Conservation (phyloP, 2,888 invertebrate genomes). For the Stenodema calcarata region DNA sequence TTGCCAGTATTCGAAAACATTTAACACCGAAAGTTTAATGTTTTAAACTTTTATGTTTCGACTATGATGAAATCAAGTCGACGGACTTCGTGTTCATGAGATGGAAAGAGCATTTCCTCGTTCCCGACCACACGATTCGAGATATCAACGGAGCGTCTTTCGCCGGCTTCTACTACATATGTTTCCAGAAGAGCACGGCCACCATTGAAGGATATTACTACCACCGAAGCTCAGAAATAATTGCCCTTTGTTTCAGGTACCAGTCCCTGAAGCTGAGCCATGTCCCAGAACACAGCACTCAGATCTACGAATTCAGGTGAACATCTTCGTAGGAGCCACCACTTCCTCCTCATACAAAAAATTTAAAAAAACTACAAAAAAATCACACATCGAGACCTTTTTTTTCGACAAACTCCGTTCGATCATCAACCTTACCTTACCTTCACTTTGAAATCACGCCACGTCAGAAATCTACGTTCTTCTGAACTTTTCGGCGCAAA, state of each 20-base stretch:
- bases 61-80: constrained; percentile 84
- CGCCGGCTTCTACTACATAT: constrained; percentile 97
- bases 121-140: constrained; percentile 94
- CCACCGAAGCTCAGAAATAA: constrained; percentile 91
- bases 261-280: constrained; percentile 92
- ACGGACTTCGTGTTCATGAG: constrained; percentile 96
- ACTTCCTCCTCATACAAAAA: no score
- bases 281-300: constrained; percentile 93
- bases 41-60: no score
- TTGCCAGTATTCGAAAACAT: constrained; percentile 87
- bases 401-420: constrained; percentile 8
- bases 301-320: constrained; percentile 96
- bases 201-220: constrained; percentile 97
- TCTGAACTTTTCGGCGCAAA: background rate
- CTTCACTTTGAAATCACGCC: background rate
- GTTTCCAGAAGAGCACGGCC: constrained; percentile 93
- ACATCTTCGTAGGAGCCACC: constrained; percentile 20
- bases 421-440: constrained; percentile 4
- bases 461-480: background rate
- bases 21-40: constrained; percentile 94
- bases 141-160: constrained; percentile 95
- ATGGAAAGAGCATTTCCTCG: constrained; percentile 97
- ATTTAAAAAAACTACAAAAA: no score
- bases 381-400: background rate
- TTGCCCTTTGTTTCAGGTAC: constrained; percentile 72